Conservation (phyloP, 2,797 vertebrate genomes). For the Sebastes kiyomatsui region DNA sequence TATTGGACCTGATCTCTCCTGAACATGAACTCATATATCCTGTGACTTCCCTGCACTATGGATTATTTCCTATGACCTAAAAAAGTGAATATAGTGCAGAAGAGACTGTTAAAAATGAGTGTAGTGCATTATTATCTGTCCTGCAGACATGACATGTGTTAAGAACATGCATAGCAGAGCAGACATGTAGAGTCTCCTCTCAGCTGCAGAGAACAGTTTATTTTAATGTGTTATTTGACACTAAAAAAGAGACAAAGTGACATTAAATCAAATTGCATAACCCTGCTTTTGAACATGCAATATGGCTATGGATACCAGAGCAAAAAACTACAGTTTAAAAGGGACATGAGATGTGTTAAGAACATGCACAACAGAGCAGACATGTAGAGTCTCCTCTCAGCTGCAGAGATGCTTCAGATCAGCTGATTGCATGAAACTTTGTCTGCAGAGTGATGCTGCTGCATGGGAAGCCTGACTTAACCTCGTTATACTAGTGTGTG, state of each 20-base stretch:
- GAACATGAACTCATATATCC: too few relatives aligned
- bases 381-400: not conserved
- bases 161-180: not conserved
- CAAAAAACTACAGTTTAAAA: too few relatives aligned
- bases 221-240: too few relatives aligned
- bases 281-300: too few relatives aligned
- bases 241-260: too few relatives aligned
- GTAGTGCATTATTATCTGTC: too few relatives aligned
- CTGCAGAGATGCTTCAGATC: conserved; percentile 19
- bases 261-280: too few relatives aligned
- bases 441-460: not conserved
- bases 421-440: conserved; percentile 32
- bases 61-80: too few relatives aligned
- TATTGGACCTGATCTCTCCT: too few relatives aligned
- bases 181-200: not conserved
- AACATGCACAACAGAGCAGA: not conserved
- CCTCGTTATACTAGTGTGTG: not conserved
- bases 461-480: not conserved
- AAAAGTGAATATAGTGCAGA: too few relatives aligned
- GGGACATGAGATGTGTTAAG: not conserved
- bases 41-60: too few relatives aligned
- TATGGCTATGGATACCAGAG: too few relatives aligned
- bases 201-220: not conserved
- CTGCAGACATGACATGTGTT: not conserved
- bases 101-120: not conserved